Evolutionary conservation across 2,797 vertebrate genomes (phyloP), one percentile per base, ranked within the genome.

Genomic region (Malacoctenus gilli): DNA sequence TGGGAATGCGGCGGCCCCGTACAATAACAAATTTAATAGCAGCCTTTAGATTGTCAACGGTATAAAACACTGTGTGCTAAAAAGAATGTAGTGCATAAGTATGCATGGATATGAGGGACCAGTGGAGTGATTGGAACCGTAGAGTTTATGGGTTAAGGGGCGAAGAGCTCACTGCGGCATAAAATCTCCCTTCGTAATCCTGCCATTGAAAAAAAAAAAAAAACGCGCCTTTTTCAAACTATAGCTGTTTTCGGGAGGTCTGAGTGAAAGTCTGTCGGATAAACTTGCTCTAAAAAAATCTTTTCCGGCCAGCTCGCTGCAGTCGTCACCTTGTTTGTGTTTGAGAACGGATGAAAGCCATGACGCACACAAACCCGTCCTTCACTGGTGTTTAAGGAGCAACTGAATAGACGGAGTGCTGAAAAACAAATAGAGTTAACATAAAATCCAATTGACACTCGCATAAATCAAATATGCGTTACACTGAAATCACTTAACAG

Each of bases 1-100:
- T 58, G 14, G 19, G 12, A 22, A 38, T 25, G 11, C 8, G 36
- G 22, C 31, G 20, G 13, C 3, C 0, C 20, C 48, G 43, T 40
- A 60, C 12, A 60, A 43, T 49, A 51, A 32, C 32, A 64, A 11
- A 47, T 6, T 14, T 14, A 59, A n/a, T n/a, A 51, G 53, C 11
- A 58, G 22, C 36, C 22, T 42, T 43, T 22, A 52, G 6, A 21
- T 19, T 54, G 13, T 16, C 12, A 62, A 30, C 39, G 40, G 42
- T 4, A 28, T 22, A 14, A 43, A 41, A 32, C 3, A 8, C 16
- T 6, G 6, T 53, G 10, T 42, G 20, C 43, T 39, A 32, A 43
- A 52, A 59, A 14, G 9, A 25, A 37, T 3, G 13, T n/a, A 41
- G 28, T 32, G 13, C 1, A 37, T 42, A 47, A 11, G 30, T 19